Conservation (phyloP, 2,888 invertebrate species). For the Tenthredo notha region DNA sequence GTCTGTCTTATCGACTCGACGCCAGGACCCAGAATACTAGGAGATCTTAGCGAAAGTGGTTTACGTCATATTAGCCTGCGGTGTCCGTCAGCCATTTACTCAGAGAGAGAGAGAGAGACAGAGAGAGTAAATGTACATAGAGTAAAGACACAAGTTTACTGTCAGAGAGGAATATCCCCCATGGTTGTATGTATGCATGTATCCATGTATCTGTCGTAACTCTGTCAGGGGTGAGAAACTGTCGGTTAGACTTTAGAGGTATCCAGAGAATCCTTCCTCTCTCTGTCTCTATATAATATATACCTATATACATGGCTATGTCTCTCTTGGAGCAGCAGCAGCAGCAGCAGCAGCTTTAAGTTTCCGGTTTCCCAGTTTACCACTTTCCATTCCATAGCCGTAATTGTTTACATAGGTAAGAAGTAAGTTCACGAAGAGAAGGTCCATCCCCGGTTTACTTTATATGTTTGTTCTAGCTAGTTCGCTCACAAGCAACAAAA, state of each 20-base stretch:
- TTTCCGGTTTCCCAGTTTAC: background rate
- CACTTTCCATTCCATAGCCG: background rate
- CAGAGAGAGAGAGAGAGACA: background rate
- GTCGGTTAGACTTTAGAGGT: conserved; percentile 8
- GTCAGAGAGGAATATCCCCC: background rate
- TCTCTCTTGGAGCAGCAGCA: background rate
- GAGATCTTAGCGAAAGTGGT: background rate
- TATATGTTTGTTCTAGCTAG: background rate
- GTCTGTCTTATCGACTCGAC: conserved; percentile 8
- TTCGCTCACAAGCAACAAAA: background rate
- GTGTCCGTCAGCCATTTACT: background rate
- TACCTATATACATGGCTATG: background rate
- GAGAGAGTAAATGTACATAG: background rate
- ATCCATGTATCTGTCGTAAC: background rate
- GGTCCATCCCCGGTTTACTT: background rate
- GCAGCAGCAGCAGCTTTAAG: background rate
- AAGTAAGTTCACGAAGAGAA: background rate
- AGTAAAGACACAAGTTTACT: background rate
- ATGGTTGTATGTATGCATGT: background rate
- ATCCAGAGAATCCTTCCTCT: background rate
- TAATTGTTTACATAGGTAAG: conserved; percentile 10
- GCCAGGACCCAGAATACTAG: background rate
- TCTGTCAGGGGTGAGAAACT: conserved; percentile 2
- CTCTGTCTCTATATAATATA: background rate
- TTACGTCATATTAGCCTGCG: conserved; percentile 17